A percentile compares a stretch with the other conserved stretches of the same genome.
Evolutionary conservation across 2,113 vertebrate genomes (phyloP).

Genomic region (Nipponia nippon): DNA sequence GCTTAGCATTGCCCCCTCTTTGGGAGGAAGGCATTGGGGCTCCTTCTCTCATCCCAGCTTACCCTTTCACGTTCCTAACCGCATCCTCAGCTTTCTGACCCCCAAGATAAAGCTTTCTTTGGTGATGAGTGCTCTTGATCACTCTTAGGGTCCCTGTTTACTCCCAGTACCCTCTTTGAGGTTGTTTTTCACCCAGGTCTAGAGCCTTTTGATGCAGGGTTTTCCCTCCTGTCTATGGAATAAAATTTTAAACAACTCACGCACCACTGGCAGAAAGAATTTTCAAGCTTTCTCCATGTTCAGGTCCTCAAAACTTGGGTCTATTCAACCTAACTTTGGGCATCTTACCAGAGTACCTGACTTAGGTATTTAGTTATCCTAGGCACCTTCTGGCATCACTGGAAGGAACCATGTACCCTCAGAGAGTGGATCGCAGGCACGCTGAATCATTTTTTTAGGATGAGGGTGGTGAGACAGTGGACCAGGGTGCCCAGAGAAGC

Average conservation of each 20-base stretch:
- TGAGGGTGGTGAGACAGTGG: not conserved
- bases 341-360: not conserved
- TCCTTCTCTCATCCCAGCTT: not conserved
- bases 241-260: not conserved
- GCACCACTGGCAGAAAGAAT: not conserved
- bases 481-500: not conserved
- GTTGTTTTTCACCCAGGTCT: not conserved
- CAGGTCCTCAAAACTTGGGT: not conserved
- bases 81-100: not conserved
- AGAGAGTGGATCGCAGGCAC: not conserved
- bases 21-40: not conserved
- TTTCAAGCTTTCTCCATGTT: not conserved
- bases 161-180: not conserved
- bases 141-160: not conserved
- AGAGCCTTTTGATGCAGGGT: fast-evolving
- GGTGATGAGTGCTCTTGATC: no score
- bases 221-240: not conserved
- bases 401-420: not conserved
- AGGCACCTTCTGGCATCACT: not conserved
- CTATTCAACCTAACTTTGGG: not conserved
- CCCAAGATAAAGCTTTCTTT: not conserved
- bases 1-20: not conserved
- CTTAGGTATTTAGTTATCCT: not conserved
- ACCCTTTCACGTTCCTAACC: no score
- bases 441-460: not conserved